Conservation (phyloP, 1,140 invertebrate species). For the Drosophila truncata region DNA sequence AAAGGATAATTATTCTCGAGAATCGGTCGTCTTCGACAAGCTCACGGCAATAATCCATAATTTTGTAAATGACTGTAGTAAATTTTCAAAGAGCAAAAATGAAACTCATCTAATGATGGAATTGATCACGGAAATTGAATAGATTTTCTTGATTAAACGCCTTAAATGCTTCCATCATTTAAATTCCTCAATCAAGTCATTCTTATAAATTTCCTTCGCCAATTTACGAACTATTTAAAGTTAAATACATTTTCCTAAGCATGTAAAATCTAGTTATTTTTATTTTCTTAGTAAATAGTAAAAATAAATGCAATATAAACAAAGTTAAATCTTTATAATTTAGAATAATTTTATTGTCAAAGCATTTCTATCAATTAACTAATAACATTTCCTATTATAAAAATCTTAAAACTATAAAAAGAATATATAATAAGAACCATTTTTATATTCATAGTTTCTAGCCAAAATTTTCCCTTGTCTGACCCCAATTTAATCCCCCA, state of each 20-base stretch:
- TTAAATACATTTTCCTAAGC: neutral
- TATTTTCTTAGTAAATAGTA: neutral
- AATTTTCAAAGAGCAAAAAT: slow-evolving; percentile 15
- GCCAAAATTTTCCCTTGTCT: slow-evolving; percentile 1
- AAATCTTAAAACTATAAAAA: too few relatives aligned
- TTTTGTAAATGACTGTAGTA: slow-evolving; percentile 35
- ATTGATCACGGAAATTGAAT: slow-evolving; percentile 28
- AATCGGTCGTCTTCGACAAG: slow-evolving; percentile 4
- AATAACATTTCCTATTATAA: too few relatives aligned
- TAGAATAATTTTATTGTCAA: neutral
- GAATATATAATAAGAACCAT: neutral
- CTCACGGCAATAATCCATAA: slow-evolving; percentile 33
- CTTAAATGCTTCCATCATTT: neutral
- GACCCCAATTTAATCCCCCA: slow-evolving; percentile 19
- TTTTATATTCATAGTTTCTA: neutral
- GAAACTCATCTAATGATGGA: slow-evolving; percentile 35
- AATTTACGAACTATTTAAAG: neutral
- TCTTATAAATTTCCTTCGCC: neutral
- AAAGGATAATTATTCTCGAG: slow-evolving; percentile 41
- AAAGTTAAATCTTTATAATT: too few relatives aligned
- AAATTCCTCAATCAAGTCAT: neutral
- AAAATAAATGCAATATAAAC: neutral
- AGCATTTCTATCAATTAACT: neutral
- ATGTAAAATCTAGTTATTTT: neutral
- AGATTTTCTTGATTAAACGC: slow-evolving; percentile 6